These are phyloP conservation scores for Cephonodes hylas DNA, from an alignment of 2,888 invertebrate species.

Conservation along the genomic window DNA sequence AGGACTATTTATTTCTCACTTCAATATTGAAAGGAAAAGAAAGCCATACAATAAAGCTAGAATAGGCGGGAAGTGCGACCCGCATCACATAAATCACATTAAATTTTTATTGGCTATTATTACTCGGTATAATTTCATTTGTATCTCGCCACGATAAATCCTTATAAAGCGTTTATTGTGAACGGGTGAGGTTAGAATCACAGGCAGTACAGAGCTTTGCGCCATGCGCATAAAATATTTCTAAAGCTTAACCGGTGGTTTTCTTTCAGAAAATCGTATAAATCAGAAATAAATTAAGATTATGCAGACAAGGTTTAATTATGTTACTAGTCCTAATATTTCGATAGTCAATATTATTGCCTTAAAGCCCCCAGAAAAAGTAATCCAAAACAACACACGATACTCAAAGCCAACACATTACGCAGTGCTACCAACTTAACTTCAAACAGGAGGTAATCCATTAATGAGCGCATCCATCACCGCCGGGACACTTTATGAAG, in stretches of 20 bases:
- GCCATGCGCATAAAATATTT: neutral
- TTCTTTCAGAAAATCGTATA: too few species aligned
- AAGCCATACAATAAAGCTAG: neutral
- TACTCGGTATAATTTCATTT: constrained; percentile 7
- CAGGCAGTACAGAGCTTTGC: neutral
- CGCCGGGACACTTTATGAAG: neutral
- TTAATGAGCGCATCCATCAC: constrained; percentile 1
- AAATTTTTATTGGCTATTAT: neutral
- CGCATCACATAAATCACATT: neutral
- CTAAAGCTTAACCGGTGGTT: too few species aligned
- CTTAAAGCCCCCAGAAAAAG: too few species aligned
- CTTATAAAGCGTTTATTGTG: neutral
- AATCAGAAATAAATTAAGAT: too few species aligned
- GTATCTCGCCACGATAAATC: neutral
- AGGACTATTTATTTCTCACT: too few species aligned
- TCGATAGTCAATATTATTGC: too few species aligned
- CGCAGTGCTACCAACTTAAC: neutral
- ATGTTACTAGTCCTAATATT: too few species aligned
- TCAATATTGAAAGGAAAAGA: too few species aligned
- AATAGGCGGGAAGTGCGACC: neutral
- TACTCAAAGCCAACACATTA: neutral
- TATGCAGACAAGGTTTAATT: too few species aligned
- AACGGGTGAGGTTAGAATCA: neutral
- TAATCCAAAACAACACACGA: neutral
- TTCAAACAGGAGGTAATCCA: neutral